A percentile compares a stretch with the other conserved stretches of the same genome.
These are phyloP conservation scores for Hyles lineata DNA, from an alignment of 2,888 invertebrate species.

Conservation along the genomic window DNA sequence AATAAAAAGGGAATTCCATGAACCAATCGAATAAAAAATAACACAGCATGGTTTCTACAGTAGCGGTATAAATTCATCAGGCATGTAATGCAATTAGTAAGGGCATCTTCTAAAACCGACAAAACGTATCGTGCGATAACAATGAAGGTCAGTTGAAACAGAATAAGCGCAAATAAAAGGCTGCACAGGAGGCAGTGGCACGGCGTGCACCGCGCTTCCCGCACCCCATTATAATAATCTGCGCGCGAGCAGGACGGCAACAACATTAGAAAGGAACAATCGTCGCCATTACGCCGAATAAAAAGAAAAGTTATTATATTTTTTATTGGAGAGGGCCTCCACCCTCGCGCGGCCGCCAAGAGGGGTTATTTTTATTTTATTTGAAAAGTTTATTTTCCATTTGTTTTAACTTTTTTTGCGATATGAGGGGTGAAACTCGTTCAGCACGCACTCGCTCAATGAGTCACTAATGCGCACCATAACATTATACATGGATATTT, in stretches of 20 bases:
- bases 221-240: constrained; percentile 78
- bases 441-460: constrained; percentile 77
- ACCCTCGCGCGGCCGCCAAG: constrained; percentile 79
- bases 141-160: constrained; percentile 12
- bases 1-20: too few species aligned
- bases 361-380: constrained; percentile 85
- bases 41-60: background rate
- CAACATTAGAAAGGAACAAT: constrained; percentile 79
- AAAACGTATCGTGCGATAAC: background rate
- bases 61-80: background rate
- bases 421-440: constrained; percentile 75
- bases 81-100: background rate
- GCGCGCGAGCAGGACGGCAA: constrained; percentile 72
- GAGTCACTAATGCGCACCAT: constrained; percentile 83
- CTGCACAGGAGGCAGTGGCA: constrained; percentile 45
- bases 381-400: constrained; percentile 84
- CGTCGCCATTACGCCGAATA: constrained; percentile 83
- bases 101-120: background rate
- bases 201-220: constrained; percentile 43
- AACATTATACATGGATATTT: constrained; percentile 84
- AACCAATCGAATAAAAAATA: too few species aligned
- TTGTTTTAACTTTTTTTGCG: constrained; percentile 83
- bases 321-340: constrained; percentile 83
- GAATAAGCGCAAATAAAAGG: constrained; percentile 34
- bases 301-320: constrained; percentile 85